These are phyloP conservation scores for Octomys mimax DNA, from an alignment of 2,797 vertebrate genomes.

Conservation along the genomic window DNA sequence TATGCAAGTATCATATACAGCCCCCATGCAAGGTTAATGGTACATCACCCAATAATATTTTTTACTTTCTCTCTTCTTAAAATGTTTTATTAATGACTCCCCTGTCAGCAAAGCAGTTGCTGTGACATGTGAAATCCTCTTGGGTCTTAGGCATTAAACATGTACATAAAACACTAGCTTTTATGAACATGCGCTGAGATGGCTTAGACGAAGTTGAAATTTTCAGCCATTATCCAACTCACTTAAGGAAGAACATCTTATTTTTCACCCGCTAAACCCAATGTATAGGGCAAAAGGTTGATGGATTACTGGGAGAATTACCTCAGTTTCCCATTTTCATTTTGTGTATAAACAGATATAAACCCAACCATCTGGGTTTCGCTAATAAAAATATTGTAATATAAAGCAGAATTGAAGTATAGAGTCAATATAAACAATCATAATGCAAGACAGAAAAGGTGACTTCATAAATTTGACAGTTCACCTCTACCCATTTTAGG, in stretches of 20 bases:
- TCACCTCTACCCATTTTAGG: slow-evolving; percentile 39
- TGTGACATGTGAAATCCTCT: slow-evolving; percentile 1
- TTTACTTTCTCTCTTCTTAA: slow-evolving; percentile 4
- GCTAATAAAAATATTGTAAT: slow-evolving; percentile 25
- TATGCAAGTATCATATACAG: neutral
- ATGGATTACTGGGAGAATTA: slow-evolving; percentile 53
- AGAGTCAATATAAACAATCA: slow-evolving; percentile 51
- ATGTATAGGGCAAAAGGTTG: slow-evolving; percentile 56
- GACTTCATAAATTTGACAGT: slow-evolving; percentile 59
- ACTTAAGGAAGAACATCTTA: neutral
- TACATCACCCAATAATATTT: neutral
- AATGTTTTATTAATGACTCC: neutral
- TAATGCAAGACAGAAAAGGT: slow-evolving; percentile 65
- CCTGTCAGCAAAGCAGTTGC: neutral
- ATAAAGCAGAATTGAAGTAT: slow-evolving; percentile 29
- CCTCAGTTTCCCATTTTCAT: slow-evolving; percentile 64
- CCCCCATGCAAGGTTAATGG: slow-evolving; percentile 21
- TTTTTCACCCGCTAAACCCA: slow-evolving; percentile 15
- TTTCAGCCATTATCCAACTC: slow-evolving; percentile 38
- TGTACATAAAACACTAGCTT: neutral
- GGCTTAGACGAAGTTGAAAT: slow-evolving; percentile 24
- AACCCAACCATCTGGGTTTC: slow-evolving; percentile 43
- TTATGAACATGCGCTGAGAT: neutral
- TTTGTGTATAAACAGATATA: slow-evolving; percentile 55
- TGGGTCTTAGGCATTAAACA: neutral